Base-by-base conservation (phyloP, 2,113 vertebrate genomes). In the Gymnarchus niloticus region DNA sequence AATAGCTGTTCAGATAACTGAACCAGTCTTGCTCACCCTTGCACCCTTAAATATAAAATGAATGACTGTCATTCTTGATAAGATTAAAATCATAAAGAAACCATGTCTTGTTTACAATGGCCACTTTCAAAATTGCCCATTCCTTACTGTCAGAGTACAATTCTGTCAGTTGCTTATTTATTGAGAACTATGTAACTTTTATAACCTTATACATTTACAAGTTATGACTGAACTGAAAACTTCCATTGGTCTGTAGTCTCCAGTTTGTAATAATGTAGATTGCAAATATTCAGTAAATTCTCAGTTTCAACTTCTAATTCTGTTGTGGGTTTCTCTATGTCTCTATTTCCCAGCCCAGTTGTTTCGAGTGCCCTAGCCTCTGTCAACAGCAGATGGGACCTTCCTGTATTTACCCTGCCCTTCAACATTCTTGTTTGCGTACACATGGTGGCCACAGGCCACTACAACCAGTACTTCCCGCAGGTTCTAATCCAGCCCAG, bases 321-420 rank as follows among this genome's bases (percentile, higher is more conserved):
- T 85, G 23, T 21, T 46, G 56, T 28, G 51, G 10, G 21, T 49
- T 37, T 49, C 44, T 87, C 12, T 88, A 73, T 73, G 0, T 84
- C 37, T 84, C 89, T 87, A 65, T 90, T 76, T 94, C 82, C 33
- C 92, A 99, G 98, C 88, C 97, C 98, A 0, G 41, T 99, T 77
- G 93, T 99, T 85, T 96, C 95, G 86, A 98, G 97, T 0, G 96
- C 97, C 51, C 86, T 99, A 89, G 93, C 94, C 0, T 95, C 95
- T 0, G 90, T 99, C 87, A 95, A 98, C 93, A 96, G 95, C 85
- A 96, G 96, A 86, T 98, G 97, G 98, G 97, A 97, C 85, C 94
- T 99, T 81, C 98, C 98, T 0, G 97, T 98, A 87, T 97, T 99
- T 91, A 99, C 96, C 0, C 84, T 99, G 89, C 98, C 98, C 83